Conservation (phyloP, 2,888 invertebrate species). For the Agrotis clavis region DNA sequence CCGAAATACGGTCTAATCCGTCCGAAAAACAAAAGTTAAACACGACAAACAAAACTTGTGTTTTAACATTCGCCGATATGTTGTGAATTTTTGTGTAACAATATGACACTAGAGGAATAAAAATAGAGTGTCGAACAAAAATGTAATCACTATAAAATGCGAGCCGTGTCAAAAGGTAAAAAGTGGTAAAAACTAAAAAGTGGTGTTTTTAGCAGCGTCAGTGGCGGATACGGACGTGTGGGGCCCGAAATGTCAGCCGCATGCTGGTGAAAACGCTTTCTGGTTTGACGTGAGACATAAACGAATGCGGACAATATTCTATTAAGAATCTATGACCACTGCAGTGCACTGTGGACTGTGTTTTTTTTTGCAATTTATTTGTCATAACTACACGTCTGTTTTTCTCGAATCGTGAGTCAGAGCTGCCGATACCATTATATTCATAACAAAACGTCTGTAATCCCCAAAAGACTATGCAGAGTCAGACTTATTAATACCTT, state of each 20-base stretch:
- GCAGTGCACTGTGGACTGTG: not conserved
- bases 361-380: not conserved
- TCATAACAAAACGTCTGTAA: too few species aligned
- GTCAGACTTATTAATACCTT: too few species aligned
- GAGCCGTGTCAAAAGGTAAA: constrained; percentile 64
- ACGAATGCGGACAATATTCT: constrained; percentile 42
- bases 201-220: constrained; percentile 79
- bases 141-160: constrained; percentile 68
- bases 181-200: constrained; percentile 69
- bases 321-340: not conserved
- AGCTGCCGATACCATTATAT: not conserved
- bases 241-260: constrained; percentile 82
- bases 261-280: constrained; percentile 79
- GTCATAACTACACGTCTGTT: not conserved
- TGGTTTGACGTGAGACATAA: constrained; percentile 64
- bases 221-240: constrained; percentile 78
- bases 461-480: too few species aligned
- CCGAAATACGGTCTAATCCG: constrained; percentile 47
- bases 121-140: constrained; percentile 49
- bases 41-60: constrained; percentile 47
- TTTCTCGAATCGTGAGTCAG: not conserved
- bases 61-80: constrained; percentile 40
- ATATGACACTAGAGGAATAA: constrained; percentile 22
- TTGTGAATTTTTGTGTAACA: constrained; percentile 2
- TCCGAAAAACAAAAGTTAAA: constrained; percentile 54